Percentiles rank a stretch among this genome's conserved stretches.
Evolutionary conservation across 35 echinoderm and acorn worm species (phyloP).

Genomic region (Ophiothrix spiculata): DNA sequence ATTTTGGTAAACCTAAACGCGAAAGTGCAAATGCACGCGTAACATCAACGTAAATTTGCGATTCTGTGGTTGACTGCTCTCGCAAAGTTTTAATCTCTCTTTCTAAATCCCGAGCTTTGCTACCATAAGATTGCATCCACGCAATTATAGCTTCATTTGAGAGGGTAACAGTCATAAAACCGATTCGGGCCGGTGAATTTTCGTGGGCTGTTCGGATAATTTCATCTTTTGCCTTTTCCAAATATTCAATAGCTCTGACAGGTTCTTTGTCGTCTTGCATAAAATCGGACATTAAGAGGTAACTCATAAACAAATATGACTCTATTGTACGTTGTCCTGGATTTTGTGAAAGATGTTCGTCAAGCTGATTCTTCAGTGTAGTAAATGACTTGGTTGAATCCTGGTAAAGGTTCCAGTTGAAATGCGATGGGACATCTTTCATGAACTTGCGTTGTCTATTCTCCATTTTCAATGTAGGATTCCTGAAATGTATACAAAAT

Average conservation of each 20-base stretch:
- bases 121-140: not conserved
- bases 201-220: not conserved
- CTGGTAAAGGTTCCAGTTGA: not conserved
- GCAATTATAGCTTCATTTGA: not conserved
- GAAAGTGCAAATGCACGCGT: not conserved
- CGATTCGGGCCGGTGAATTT: not conserved
- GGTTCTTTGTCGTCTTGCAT: not conserved
- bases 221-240: not conserved
- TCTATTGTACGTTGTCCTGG: not conserved
- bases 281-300: not conserved
- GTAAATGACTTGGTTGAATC: not conserved
- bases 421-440: not conserved
- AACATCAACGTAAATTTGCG: not conserved
- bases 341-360: not conserved
- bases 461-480: no score
- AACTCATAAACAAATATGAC: constrained; percentile 8
- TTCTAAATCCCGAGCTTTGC: not conserved
- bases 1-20: not conserved
- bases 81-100: not conserved
- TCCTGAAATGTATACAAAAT: no score
- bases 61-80: not conserved
- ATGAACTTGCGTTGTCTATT: no score
- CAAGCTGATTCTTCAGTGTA: not conserved
- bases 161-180: not conserved
- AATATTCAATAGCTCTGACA: not conserved